Conservation (phyloP, 1,140 invertebrate genomes). For the Hylyphantes graminicola region DNA sequence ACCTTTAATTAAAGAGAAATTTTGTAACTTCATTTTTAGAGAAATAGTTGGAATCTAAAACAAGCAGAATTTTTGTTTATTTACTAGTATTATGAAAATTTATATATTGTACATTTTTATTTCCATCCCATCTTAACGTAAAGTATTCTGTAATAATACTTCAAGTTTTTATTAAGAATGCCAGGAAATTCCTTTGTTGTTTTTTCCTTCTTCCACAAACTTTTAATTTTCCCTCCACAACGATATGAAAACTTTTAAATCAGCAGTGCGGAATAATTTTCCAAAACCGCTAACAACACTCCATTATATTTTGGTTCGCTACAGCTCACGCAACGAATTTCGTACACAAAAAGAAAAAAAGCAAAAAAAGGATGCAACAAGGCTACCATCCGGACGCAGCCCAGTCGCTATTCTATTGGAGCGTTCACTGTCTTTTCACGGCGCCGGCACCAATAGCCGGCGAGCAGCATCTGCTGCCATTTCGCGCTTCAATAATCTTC, state of each 20-base stretch:
- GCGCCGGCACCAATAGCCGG: constrained; percentile 40
- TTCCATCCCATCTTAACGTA: too few relatives aligned
- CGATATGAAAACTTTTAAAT: constrained; percentile 45
- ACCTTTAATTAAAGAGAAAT: too few relatives aligned
- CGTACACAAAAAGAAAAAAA: not conserved
- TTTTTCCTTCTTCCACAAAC: not conserved
- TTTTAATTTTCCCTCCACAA: constrained; percentile 38
- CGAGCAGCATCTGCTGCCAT: constrained; percentile 59
- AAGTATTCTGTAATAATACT: too few relatives aligned
- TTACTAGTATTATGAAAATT: too few relatives aligned
- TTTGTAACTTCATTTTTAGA: too few relatives aligned
- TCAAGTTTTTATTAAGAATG: too few relatives aligned
- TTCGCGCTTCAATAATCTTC: constrained; percentile 57
- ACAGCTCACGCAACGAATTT: constrained; percentile 40
- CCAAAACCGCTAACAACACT: constrained; percentile 40
- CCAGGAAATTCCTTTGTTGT: too few relatives aligned
- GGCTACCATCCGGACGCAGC: constrained; percentile 22
- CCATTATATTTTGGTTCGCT: constrained; percentile 44
- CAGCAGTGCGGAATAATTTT: constrained; percentile 27
- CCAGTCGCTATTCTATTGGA: constrained; percentile 53
- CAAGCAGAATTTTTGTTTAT: too few relatives aligned
- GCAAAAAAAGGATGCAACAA: constrained; percentile 32
- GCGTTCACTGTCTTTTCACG: constrained; percentile 51
- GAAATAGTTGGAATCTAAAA: too few relatives aligned
- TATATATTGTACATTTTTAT: too few relatives aligned